Percentiles rank a stretch among this genome's conserved stretches.
Evolutionary conservation across 1,140 invertebrate genomes (phyloP).

Genomic region (Globodera ellingtonae): DNA sequence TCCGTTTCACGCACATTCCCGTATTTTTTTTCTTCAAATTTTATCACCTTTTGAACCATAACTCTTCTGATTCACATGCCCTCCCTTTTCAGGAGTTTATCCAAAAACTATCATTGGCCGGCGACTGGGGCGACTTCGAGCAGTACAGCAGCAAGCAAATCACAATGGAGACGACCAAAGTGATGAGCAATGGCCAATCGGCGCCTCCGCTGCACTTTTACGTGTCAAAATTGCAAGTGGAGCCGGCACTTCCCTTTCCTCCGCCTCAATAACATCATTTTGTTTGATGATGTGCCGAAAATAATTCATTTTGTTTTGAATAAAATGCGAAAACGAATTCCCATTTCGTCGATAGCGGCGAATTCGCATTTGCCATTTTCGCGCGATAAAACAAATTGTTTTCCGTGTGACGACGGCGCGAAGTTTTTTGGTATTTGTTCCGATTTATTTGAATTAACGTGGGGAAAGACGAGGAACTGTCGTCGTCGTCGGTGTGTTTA

Average conservation of each 20-base stretch:
- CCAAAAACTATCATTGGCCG: constrained; percentile 28
- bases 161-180: constrained; percentile 4
- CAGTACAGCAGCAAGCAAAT: constrained; percentile 20
- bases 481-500: neutral
- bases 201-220: constrained; percentile 15
- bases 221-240: constrained; percentile 5
- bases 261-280: neutral
- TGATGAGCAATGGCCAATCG: neutral
- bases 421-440: neutral
- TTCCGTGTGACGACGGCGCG: neutral
- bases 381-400: neutral
- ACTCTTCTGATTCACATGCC: neutral
- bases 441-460: neutral
- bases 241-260: neutral
- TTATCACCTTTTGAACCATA: too few relatives aligned
- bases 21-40: neutral
- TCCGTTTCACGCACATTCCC: constrained; percentile 14
- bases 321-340: neutral
- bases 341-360: too few relatives aligned
- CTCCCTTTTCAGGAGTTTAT: constrained; percentile 25
- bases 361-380: neutral
- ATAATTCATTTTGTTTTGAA: neutral
- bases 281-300: neutral
- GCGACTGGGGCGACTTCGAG: constrained; percentile 32
- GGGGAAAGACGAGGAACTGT: neutral